A percentile compares a stretch with the other conserved stretches of the same genome.
phyloP scores from a whole-genome alignment of 2,113 vertebrate genomes.

The Alligator sinensis region DNA sequence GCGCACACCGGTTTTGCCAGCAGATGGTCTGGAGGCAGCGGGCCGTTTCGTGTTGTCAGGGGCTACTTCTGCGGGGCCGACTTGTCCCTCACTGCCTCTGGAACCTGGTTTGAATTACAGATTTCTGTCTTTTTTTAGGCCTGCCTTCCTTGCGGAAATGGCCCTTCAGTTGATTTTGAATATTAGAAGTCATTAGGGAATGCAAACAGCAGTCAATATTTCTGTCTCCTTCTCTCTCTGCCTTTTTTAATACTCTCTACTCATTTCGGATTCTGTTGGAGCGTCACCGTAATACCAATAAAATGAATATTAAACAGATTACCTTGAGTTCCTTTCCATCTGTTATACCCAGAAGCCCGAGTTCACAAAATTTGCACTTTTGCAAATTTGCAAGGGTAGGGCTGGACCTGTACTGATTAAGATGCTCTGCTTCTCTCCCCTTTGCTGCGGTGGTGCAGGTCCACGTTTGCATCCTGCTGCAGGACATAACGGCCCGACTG shows the following conservation, averaged over 20 bases:
- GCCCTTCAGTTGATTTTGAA: rapidly evolving
- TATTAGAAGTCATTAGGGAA: neutral
- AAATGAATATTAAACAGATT: neutral
- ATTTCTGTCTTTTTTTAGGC: neutral
- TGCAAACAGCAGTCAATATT: neutral
- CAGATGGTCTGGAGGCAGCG: rapidly evolving
- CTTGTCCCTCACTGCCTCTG: neutral
- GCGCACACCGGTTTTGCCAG: rapidly evolving
- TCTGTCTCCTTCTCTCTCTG: neutral
- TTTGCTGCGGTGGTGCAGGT: rapidly evolving
- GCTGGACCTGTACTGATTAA: neutral
- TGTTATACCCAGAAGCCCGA: neutral
- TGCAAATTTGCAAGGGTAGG: neutral
- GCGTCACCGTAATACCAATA: neutral
- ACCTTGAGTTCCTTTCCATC: neutral
- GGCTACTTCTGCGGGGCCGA: rapidly evolving
- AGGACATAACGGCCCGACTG: neutral
- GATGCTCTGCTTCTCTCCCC: neutral
- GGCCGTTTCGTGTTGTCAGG: rapidly evolving
- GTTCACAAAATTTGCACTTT: rapidly evolving
- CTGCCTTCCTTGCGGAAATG: neutral
- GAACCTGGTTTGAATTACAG: neutral
- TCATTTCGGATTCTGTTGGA: neutral
- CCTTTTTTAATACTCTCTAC: neutral
- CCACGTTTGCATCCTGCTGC: rapidly evolving